Percentiles rank a stretch among this genome's conserved stretches.
Conservation (phyloP, 2,113 vertebrate genomes). For the Etia nguti region DNA sequence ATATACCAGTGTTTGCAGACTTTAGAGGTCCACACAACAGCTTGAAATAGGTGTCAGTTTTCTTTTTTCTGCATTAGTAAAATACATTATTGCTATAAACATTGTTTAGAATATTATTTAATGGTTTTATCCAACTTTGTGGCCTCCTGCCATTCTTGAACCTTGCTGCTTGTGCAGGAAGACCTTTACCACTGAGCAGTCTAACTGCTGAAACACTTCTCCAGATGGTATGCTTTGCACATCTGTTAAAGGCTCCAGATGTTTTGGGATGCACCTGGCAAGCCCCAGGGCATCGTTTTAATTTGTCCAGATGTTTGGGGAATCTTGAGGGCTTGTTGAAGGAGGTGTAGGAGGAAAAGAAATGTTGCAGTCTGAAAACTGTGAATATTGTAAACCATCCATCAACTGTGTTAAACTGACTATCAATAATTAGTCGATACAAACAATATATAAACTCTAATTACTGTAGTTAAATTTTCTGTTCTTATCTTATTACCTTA, state of each 20-base stretch:
- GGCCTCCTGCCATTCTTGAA: background rate
- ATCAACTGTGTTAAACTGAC: background rate
- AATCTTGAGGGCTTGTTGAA: background rate
- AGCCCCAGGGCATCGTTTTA: background rate
- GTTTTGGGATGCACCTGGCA: slow-evolving; percentile 59
- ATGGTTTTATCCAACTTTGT: background rate
- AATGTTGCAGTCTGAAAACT: background rate
- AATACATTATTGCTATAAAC: background rate
- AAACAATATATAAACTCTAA: background rate
- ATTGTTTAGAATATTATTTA: background rate
- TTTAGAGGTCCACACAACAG: background rate
- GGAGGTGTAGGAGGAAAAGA: background rate
- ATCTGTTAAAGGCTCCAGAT: slow-evolving; percentile 59
- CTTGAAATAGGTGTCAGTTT: background rate
- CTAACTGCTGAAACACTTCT: slow-evolving; percentile 40
- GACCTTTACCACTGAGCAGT: slow-evolving; percentile 14
- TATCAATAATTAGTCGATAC: background rate
- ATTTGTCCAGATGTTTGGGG: background rate
- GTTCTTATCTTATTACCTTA: background rate
- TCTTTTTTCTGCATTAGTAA: background rate
- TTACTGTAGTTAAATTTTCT: background rate
- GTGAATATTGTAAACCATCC: background rate
- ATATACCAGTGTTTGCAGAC: background rate
- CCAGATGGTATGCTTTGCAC: slow-evolving; percentile 29
- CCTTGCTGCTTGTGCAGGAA: background rate